Evolutionary conservation across 2,888 invertebrate genomes (phyloP).

Genomic region (Carterocephalus palaemon): DNA sequence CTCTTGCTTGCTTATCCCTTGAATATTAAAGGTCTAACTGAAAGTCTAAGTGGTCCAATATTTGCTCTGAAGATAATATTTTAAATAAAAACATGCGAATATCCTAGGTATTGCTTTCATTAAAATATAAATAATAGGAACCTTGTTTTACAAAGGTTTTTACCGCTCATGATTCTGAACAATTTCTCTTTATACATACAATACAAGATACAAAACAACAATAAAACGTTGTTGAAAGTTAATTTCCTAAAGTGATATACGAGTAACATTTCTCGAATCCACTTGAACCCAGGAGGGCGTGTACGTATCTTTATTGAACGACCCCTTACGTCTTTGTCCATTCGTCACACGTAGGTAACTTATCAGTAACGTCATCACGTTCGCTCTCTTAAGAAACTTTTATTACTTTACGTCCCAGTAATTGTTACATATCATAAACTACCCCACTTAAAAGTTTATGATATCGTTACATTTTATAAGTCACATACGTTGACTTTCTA

Average conservation of each 20-base stretch:
- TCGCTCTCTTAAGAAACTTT: conserved; percentile 57
- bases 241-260: conserved; percentile 57
- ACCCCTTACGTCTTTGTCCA: conserved; percentile 46
- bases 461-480: conserved; percentile 4
- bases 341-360: conserved; percentile 64
- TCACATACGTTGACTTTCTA: conserved; percentile 3
- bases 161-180: too few relatives aligned
- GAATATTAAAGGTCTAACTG: conserved; percentile 22
- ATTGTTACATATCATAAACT: conserved; percentile 47
- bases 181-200: too few relatives aligned
- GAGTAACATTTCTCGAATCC: conserved; percentile 50
- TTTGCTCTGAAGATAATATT: conserved; percentile 3
- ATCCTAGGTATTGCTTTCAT: too few relatives aligned
- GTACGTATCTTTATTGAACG: conserved; percentile 38
- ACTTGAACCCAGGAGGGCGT: conserved; percentile 44
- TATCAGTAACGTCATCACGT: conserved; percentile 62
- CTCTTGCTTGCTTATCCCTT: conserved; percentile 18
- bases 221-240: conserved; percentile 48
- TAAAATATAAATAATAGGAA: too few relatives aligned
- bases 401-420: conserved; percentile 55
- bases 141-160: too few relatives aligned
- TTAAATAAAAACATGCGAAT: conserved; percentile 8
- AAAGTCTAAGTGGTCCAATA: conserved; percentile 19
- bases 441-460: conserved; percentile 5
- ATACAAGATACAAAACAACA: too few relatives aligned